phyloP scores from a whole-genome alignment of 1,140 invertebrate genomes.

The Phthorimaea operculella region DNA sequence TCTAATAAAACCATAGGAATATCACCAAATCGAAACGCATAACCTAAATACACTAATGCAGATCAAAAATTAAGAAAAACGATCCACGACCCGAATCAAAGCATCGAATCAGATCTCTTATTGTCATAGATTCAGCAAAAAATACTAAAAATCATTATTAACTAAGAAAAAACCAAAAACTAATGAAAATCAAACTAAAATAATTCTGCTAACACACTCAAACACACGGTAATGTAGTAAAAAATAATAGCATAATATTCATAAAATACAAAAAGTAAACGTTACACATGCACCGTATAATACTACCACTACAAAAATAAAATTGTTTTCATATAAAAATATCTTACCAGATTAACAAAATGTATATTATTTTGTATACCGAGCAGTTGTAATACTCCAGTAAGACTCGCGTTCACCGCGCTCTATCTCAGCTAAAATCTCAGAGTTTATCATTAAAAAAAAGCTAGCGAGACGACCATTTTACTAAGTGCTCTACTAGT shows the following conservation, averaged over 20 bases:
- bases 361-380: conserved; percentile 62
- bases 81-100: conserved; percentile 25
- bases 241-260: conserved; percentile 61
- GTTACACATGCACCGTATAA: conserved; percentile 65
- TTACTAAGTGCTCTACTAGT: conserved; percentile 60
- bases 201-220: conserved; percentile 67
- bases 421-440: conserved; percentile 45
- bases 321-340: conserved; percentile 62
- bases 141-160: conserved; percentile 56
- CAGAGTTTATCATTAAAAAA: conserved; percentile 41
- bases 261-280: conserved; percentile 61
- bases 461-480: conserved; percentile 60
- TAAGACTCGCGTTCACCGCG: conserved; percentile 32
- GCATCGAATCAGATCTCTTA: conserved; percentile 58
- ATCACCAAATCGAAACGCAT: conserved; percentile 50
- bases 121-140: conserved; percentile 64
- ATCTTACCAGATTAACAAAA: conserved; percentile 65
- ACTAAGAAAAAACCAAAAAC: conserved; percentile 58
- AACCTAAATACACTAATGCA: conserved; percentile 56
- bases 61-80: conserved; percentile 50
- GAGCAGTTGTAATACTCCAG: conserved; percentile 56
- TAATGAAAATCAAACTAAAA: conserved; percentile 64
- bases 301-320: conserved; percentile 63
- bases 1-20: conserved; percentile 46
- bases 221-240: conserved; percentile 61